Percentiles rank a stretch among this genome's conserved stretches.
phyloP scores from a whole-genome alignment of 2,113 vertebrate species.

The Ursus arctos region DNA sequence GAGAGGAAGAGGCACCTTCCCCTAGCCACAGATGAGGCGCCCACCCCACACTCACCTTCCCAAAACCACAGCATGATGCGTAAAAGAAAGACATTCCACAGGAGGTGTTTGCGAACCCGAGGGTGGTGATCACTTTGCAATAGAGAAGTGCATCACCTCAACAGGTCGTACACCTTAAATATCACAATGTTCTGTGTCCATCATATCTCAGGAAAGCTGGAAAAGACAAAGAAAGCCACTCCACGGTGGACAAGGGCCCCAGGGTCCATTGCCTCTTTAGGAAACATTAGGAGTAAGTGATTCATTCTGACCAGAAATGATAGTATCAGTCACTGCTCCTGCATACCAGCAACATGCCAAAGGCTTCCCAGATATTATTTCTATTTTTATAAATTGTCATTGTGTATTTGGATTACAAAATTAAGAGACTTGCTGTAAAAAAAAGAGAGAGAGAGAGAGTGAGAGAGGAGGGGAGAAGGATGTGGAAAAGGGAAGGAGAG shows the following conservation, averaged over 20 bases:
- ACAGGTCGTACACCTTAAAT: not conserved
- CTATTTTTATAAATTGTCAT: conserved; percentile 53
- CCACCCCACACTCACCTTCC: not conserved
- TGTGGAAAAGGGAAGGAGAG: not conserved
- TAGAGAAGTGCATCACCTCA: accelerated
- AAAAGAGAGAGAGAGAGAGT: not conserved
- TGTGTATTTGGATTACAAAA: conserved; percentile 52
- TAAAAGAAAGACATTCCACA: not conserved
- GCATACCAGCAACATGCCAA: not conserved
- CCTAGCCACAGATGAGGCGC: not conserved
- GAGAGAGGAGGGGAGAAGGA: no score
- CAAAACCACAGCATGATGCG: not conserved
- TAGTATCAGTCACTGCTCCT: not conserved
- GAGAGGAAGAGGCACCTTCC: accelerated
- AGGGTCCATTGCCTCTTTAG: conserved; percentile 35
- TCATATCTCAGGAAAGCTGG: not conserved
- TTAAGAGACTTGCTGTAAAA: not conserved
- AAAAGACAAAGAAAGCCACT: not conserved
- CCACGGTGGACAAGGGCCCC: not conserved
- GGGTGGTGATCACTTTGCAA: not conserved
- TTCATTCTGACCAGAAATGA: conserved; percentile 17
- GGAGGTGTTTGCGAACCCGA: not conserved
- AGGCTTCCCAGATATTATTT: conserved; percentile 41
- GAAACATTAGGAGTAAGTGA: not conserved
- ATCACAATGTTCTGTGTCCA: no score